Evolutionary conservation across 1,140 invertebrate species (phyloP).

Genomic region (Apis dorsata): DNA sequence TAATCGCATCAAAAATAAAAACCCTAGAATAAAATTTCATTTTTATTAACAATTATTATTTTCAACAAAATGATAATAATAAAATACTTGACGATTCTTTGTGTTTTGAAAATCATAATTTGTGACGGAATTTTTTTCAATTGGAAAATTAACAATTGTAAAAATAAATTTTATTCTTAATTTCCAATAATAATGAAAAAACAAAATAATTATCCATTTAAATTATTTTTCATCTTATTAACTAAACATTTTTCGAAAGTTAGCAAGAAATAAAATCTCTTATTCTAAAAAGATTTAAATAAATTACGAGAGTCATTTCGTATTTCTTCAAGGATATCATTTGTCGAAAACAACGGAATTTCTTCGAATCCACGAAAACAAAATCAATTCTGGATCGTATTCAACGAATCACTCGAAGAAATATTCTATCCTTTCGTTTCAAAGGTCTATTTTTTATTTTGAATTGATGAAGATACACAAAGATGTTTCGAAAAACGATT

Average conservation of each 20-base stretch:
- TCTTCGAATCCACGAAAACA: constrained; percentile 2
- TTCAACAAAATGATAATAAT: no score
- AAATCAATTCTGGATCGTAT: background rate
- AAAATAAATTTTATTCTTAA: background rate
- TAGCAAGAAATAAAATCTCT: background rate
- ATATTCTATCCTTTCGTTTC: background rate
- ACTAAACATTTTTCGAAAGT: background rate
- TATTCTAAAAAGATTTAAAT: constrained; percentile 6
- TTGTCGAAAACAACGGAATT: constrained; percentile 14
- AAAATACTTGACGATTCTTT: no score
- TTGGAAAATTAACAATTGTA: no score
- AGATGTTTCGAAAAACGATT: background rate
- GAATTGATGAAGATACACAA: background rate
- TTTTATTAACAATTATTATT: no score
- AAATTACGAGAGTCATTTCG: constrained; percentile 13
- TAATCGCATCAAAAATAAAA: no score
- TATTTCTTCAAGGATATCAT: background rate
- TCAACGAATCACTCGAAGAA: background rate
- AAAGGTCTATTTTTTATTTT: background rate
- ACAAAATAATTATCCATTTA: constrained; percentile 22
- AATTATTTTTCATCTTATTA: background rate
- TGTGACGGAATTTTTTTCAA: no score
- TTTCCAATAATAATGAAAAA: constrained; percentile 10
- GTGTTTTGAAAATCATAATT: no score
- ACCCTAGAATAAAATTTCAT: no score